phyloP scores from a whole-genome alignment of 1,140 invertebrate genomes.

The Sycobia sp. region DNA sequence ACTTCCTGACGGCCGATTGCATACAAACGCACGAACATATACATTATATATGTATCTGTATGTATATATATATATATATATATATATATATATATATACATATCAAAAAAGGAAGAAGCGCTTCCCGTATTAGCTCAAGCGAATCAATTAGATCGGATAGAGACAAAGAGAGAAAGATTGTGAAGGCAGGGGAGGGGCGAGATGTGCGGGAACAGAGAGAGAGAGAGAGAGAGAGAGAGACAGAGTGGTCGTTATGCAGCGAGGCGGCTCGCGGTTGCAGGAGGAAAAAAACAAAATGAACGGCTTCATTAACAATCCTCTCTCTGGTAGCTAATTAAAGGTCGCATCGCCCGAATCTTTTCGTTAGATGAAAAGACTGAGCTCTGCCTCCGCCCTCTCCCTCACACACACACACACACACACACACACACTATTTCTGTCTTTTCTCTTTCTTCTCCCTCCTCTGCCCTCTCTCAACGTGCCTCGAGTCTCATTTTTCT shows the following conservation, averaged over 20 bases:
- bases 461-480: no score
- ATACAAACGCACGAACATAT: no score
- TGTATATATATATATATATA: no score
- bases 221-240: background rate
- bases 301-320: conserved; percentile 28
- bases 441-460: no score
- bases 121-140: background rate
- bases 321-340: conserved; percentile 30
- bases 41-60: no score
- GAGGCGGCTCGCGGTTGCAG: no score
- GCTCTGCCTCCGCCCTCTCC: no score
- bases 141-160: conserved; percentile 29
- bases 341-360: conserved; percentile 26
- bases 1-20: conserved; percentile 1
- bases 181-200: no score
- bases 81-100: no score
- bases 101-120: conserved; percentile 9
- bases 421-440: no score
- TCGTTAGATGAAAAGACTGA: conserved; percentile 12
- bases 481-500: no score
- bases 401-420: no score
- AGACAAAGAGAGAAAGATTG: background rate
- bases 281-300: conserved; percentile 19
- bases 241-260: background rate
- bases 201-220: background rate